Evolutionary conservation across 2,888 invertebrate species (phyloP).

Genomic region (Pachycephus smyrnensis): DNA sequence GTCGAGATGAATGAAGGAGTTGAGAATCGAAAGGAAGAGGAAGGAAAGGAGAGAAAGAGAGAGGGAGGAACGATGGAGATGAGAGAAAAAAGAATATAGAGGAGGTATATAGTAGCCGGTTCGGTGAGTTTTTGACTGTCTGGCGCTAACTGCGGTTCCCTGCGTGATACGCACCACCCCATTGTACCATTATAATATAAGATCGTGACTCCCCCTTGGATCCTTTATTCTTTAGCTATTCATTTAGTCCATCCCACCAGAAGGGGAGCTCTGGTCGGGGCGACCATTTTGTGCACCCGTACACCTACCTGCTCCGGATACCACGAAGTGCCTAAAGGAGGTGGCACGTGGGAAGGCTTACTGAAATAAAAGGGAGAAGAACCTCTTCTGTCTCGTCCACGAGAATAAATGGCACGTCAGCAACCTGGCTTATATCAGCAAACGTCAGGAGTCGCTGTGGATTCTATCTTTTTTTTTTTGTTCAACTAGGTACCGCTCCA

Average conservation of each 20-base stretch:
- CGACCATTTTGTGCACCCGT: conserved; percentile 4
- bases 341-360: not conserved
- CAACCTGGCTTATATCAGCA: not conserved
- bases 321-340: not conserved
- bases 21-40: not conserved
- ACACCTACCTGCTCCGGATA: not conserved
- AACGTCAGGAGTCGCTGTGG: not conserved
- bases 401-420: not conserved
- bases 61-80: conserved; percentile 33
- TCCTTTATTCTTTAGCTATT: not conserved
- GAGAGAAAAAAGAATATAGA: conserved; percentile 20
- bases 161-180: conserved; percentile 40
- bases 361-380: not conserved
- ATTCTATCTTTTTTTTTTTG: not conserved
- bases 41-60: not conserved
- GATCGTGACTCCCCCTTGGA: not conserved
- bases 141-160: conserved; percentile 53
- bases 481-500: not conserved
- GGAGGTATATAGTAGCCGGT: conserved; percentile 48
- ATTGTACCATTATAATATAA: not conserved
- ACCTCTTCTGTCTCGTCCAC: not conserved
- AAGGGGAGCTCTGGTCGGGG: not conserved
- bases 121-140: conserved; percentile 62
- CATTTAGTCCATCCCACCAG: conserved; percentile 1
- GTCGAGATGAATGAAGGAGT: not conserved